phyloP scores from a whole-genome alignment of 1,140 invertebrate genomes.

The Metaphire vulgaris region DNA sequence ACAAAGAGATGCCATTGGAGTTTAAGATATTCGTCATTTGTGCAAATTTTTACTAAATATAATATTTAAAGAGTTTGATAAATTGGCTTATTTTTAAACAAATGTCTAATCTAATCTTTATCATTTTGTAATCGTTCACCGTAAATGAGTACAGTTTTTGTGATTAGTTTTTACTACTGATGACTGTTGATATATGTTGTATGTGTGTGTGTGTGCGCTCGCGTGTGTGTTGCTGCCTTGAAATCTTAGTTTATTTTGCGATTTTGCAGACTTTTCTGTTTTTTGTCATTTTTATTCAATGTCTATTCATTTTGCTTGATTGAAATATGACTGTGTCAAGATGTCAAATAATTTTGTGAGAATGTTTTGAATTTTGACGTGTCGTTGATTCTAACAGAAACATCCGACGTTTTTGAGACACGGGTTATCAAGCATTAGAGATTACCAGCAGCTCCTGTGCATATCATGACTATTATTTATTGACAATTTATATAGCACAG shows the following conservation, averaged over 20 bases:
- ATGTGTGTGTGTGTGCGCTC: too few species aligned
- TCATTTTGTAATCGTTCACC: neutral
- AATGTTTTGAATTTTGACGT: neutral
- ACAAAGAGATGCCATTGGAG: too few species aligned
- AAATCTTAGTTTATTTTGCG: constrained; percentile 3
- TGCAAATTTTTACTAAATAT: too few species aligned
- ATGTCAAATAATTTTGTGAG: neutral
- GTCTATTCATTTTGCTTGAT: neutral
- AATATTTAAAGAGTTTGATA: too few species aligned
- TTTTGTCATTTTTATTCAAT: neutral
- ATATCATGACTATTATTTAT: too few species aligned
- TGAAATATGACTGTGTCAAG: neutral
- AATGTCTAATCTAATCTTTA: neutral
- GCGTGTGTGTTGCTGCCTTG: neutral
- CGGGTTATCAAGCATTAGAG: too few species aligned
- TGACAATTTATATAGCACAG: too few species aligned
- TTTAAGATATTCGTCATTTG: too few species aligned
- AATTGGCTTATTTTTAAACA: neutral
- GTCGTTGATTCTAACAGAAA: too few species aligned
- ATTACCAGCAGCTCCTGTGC: too few species aligned
- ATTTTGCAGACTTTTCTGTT: constrained; percentile 3
- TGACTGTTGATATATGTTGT: neutral
- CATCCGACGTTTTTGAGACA: too few species aligned
- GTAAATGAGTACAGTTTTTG: neutral
- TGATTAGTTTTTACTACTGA: neutral